Percentiles rank a stretch among this genome's conserved stretches.
These are phyloP conservation scores for Pitangus sulphuratus DNA, from an alignment of 2,797 vertebrate genomes.

Conservation along the genomic window DNA sequence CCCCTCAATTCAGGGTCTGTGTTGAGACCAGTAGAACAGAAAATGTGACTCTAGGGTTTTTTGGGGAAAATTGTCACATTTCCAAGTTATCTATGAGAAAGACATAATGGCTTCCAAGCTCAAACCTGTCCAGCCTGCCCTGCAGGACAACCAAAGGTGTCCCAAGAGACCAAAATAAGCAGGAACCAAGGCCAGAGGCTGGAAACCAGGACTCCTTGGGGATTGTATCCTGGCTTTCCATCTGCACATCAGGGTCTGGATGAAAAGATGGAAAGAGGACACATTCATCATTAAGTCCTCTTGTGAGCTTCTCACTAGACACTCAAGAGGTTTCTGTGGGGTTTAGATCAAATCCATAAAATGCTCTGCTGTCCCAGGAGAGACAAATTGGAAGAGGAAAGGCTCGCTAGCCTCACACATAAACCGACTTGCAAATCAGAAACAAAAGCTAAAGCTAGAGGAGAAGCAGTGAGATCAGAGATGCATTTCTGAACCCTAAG, in stretches of 20 bases:
- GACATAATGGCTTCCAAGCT: neutral
- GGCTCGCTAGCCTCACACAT: neutral
- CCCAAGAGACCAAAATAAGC: neutral
- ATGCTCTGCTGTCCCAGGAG: neutral
- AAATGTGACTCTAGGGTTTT: rapidly evolving
- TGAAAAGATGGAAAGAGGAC: neutral
- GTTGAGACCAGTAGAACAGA: neutral
- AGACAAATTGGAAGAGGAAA: neutral
- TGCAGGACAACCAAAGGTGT: neutral
- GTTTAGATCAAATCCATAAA: neutral
- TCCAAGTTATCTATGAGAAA: neutral
- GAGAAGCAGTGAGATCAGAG: rapidly evolving
- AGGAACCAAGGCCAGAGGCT: neutral
- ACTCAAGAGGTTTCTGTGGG: neutral
- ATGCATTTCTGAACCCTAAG: neutral
- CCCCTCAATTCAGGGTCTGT: neutral
- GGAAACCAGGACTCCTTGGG: neutral
- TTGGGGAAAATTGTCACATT: neutral
- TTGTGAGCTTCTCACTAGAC: neutral
- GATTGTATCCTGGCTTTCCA: neutral
- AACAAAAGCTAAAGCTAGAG: neutral
- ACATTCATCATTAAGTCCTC: neutral
- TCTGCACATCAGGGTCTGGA: neutral
- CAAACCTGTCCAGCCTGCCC: neutral
- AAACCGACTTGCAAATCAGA: neutral